Evolutionary conservation across 1,140 invertebrate species (phyloP), one percentile per base, ranked within the genome.

Genomic region (Argopecten irradians): DNA sequence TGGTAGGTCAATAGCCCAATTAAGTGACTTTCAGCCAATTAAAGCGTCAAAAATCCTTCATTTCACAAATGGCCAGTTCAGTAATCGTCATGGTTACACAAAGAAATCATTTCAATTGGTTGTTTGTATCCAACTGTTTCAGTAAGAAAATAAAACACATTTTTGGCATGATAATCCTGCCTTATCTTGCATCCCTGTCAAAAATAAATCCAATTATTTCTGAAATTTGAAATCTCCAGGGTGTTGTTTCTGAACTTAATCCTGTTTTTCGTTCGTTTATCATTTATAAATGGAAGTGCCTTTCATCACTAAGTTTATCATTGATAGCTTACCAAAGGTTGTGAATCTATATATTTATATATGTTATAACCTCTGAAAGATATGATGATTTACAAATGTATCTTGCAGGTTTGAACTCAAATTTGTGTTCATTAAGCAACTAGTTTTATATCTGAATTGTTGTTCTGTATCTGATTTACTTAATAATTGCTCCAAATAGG

Each of bases 111-210:
- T 71, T 28, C 28, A 71, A 71, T 71, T 71, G 55, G 55, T 16
- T n/a, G 55, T 28, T 71, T 71, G 22, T 28, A 71, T 28, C 55
- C 28, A n/a, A 71, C 55, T n/a, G n/a, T 71, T 71, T 3, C 55
- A 71, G n/a, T 71, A 71, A 71, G 55, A 71, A 71, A 71, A 71
- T 71, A 71, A 71, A 71, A 71, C 55, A 55, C 43, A 19, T 55
- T 55, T 71, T 71, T 28, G 55, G 28, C n/a, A 71, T 71, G 55
- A 71, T 71, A 71, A 71, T 71, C 22, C 22, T 16, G 5, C 28
- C 55, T 71, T 71, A 28, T n/a, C 55, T 71, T 22, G n/a, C 55
- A 28, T 8, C 8, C n/a, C 22, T 71, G 55, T 28, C n/a, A 71
- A 5, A 28, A 16, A 11, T 8, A 71, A 71, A 71, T 71, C 55